Percentiles rank a stretch among this genome's conserved stretches.
phyloP scores from a whole-genome alignment of 2,113 vertebrate species.

The Austrofundulus limnaeus region DNA sequence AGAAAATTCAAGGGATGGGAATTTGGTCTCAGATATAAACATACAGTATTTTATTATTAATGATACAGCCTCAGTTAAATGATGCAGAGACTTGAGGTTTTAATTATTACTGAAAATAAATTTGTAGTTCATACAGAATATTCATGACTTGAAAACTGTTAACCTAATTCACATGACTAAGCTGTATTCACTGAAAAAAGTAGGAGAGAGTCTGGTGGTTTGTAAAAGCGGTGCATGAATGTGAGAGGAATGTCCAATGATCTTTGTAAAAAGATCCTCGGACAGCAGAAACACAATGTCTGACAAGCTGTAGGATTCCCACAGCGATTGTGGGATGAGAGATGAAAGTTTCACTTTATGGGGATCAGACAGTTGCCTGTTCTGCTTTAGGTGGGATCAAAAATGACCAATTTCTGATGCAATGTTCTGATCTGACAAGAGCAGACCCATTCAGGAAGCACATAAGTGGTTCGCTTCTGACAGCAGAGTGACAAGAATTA shows the following conservation, averaged over 20 bases:
- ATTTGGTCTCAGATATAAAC: too few species aligned
- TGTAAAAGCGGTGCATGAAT: not conserved
- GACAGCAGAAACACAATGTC: not conserved
- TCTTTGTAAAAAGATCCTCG: not conserved
- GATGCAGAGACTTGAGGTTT: too few species aligned
- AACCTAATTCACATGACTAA: too few species aligned
- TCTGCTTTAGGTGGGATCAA: not conserved
- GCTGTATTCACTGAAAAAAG: too few species aligned
- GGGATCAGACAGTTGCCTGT: not conserved
- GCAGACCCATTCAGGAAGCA: not conserved
- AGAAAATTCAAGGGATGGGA: too few species aligned
- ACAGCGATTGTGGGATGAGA: not conserved
- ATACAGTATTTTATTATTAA: too few species aligned
- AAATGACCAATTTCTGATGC: not conserved
- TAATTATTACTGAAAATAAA: too few species aligned
- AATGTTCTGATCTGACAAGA: not conserved
- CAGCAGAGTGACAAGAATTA: not conserved
- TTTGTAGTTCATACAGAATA: too few species aligned
- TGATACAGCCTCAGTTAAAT: too few species aligned
- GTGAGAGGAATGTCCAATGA: not conserved
- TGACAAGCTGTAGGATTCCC: not conserved
- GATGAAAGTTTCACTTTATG: not conserved
- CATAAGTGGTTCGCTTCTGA: not conserved
- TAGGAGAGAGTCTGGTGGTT: too few species aligned
- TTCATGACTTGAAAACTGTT: too few species aligned